Conservation (phyloP, 2,888 invertebrate genomes). For the Seladonia tumulorum region DNA sequence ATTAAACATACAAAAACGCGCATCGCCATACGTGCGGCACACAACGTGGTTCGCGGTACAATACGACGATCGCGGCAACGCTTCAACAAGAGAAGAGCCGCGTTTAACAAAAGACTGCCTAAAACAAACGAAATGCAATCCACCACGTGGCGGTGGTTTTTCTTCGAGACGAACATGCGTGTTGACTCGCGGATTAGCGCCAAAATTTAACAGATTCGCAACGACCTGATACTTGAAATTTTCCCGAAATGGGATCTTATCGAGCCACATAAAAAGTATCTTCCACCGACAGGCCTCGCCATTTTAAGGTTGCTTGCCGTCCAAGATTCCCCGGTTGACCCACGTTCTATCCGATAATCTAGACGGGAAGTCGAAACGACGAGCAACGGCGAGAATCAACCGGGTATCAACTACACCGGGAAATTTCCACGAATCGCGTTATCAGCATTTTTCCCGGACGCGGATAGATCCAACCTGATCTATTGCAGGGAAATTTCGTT, state of each 20-base stretch:
- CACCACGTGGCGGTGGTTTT: too few relatives aligned
- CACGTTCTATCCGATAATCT: background rate
- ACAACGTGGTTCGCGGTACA: too few relatives aligned
- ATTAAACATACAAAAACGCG: too few relatives aligned
- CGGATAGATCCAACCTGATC: slow-evolving; percentile 69
- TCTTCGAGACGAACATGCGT: too few relatives aligned
- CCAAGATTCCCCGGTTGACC: background rate
- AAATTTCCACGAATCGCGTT: slow-evolving; percentile 66
- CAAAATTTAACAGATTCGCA: too few relatives aligned
- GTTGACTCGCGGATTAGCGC: too few relatives aligned
- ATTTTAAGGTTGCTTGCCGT: background rate
- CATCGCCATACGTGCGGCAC: too few relatives aligned
- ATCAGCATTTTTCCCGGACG: slow-evolving; percentile 53
- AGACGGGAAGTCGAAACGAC: slow-evolving; percentile 51
- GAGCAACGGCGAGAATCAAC: slow-evolving; percentile 24
- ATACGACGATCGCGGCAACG: too few relatives aligned
- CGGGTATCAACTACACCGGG: slow-evolving; percentile 42
- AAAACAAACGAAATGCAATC: too few relatives aligned
- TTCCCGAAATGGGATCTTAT: background rate
- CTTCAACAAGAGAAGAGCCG: too few relatives aligned
- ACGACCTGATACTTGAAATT: background rate
- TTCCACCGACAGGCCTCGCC: background rate
- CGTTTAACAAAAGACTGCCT: too few relatives aligned
- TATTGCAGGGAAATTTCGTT: slow-evolving; percentile 67
- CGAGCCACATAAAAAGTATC: background rate